These are phyloP conservation scores for Larimichthys crocea DNA, from an alignment of 2,113 vertebrate species.

Conservation along the genomic window DNA sequence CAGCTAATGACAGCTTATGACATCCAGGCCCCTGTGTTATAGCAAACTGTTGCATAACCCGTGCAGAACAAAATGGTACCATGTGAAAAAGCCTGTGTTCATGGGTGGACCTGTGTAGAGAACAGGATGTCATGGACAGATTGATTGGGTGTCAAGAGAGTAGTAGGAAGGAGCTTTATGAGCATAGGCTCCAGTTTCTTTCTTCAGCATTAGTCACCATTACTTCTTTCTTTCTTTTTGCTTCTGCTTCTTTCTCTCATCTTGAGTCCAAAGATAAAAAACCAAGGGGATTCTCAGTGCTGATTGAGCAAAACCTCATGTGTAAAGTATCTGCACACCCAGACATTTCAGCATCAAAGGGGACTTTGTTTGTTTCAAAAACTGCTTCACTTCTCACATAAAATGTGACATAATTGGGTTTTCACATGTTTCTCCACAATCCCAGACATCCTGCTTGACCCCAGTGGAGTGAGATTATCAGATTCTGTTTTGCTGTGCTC, in stretches of 20 bases:
- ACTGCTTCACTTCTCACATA: slow-evolving; percentile 14
- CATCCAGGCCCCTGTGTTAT: slow-evolving; percentile 33
- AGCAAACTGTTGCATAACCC: slow-evolving; percentile 52
- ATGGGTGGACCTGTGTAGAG: slow-evolving; percentile 45
- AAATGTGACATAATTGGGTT: slow-evolving; percentile 20
- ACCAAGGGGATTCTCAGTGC: background rate
- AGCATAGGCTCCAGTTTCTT: slow-evolving; percentile 58
- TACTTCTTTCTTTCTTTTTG: slow-evolving; percentile 21
- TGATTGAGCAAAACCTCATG: slow-evolving; percentile 23
- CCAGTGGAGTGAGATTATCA: slow-evolving; percentile 33
- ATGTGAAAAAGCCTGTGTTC: slow-evolving; percentile 49
- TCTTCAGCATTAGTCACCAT: slow-evolving; percentile 63
- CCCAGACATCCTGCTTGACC: background rate
- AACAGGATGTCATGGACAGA: slow-evolving; percentile 53
- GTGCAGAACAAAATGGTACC: slow-evolving; percentile 48
- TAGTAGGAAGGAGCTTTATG: slow-evolving; percentile 65
- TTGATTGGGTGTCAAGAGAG: slow-evolving; percentile 74
- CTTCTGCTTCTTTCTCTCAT: slow-evolving; percentile 35
- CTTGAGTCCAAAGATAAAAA: slow-evolving; percentile 13
- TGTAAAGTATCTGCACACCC: slow-evolving; percentile 11
- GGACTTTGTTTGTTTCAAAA: slow-evolving; percentile 13
- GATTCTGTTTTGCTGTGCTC: slow-evolving; percentile 36
- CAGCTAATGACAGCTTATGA: slow-evolving; percentile 39
- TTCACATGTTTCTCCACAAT: slow-evolving; percentile 9
- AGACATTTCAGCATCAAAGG: slow-evolving; percentile 24